phyloP scores from a whole-genome alignment of 2,888 invertebrate species.

The Gryllus longicercus region DNA sequence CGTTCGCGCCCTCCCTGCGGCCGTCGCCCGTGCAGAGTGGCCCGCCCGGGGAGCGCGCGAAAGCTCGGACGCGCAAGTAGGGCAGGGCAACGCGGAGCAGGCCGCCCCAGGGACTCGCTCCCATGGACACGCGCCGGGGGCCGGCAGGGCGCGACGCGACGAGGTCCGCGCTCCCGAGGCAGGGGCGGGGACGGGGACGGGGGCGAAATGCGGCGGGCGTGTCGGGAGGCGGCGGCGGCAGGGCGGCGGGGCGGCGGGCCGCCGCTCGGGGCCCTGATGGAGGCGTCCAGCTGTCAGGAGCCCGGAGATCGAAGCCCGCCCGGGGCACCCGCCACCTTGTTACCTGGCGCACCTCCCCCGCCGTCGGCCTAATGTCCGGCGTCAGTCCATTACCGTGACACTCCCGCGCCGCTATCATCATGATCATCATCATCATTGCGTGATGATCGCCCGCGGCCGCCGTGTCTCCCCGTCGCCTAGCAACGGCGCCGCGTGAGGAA shows the following conservation, averaged over 20 bases:
- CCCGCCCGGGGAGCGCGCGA: too few species aligned
- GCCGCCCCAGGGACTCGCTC: too few species aligned
- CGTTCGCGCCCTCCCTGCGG: too few species aligned
- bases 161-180: not conserved
- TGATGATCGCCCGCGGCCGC: not conserved
- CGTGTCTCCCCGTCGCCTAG: too few species aligned
- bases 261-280: conserved; percentile 1
- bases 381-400: not conserved
- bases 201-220: not conserved
- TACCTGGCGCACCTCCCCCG: not conserved
- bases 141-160: not conserved
- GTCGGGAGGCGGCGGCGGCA: not conserved
- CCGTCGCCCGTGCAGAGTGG: too few species aligned
- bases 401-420: conserved; percentile 2
- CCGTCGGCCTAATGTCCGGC: not conserved
- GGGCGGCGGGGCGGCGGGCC: not conserved
- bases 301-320: conserved; percentile 9
- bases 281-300: conserved; percentile 7
- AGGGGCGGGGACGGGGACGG: not conserved
- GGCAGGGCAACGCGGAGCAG: too few species aligned
- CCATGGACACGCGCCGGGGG: not conserved
- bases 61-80: too few species aligned
- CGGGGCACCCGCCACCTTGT: not conserved
- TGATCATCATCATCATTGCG: conserved; percentile 8
- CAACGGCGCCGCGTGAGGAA: too few species aligned